Base-by-base conservation (phyloP, 2,113 vertebrate genomes). In the Nannobrachium achirus region DNA sequence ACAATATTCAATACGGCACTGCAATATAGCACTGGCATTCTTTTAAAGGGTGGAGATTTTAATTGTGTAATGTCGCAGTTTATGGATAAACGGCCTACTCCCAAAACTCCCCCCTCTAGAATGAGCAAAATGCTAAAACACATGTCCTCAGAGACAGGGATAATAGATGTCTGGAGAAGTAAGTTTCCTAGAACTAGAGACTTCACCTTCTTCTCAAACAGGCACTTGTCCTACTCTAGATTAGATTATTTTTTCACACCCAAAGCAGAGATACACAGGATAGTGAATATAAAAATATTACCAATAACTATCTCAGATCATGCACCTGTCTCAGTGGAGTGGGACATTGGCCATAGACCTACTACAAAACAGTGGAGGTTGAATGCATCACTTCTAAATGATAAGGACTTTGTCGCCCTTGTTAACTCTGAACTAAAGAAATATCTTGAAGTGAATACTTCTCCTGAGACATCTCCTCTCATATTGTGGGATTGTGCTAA, bases 231-330 rank as follows among this genome's bases (percentile, higher is more conserved):
- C 8, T 62, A 62, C 13, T 62, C 44, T 25, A 62, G 42, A 20
- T 46, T 62, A 7, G 1, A 62, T 25, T 2, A 11, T 11, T 62
- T 62, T 20, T 62, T 62, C 18, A 62, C 59, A 16, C 18, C 59
- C 16, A 52, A 52, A 14, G n/a, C 50, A 2, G 16, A 52, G 13
- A 8, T 33, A 6, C 13, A 33, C 10, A 50, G 19, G 14, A 15
- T 63, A 38, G 44, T 49, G 8, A 46, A 63, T 46, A 63, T 60
- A 1, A 6, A 50, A 20, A 63, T 63, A 14, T 7, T 63, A 8
- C 61, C 61, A 4, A 63, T 63, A 33, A 46, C 6, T 4, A 20
- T 62, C 7, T 62, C 59, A 5, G 59, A 62, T 13, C 59, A 62
- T 25, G 42, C 59, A n/a, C 59, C 59, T 13, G 2, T 62, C 25